Conservation (phyloP, 2,888 invertebrate species). For the Hydraecia micacea region DNA sequence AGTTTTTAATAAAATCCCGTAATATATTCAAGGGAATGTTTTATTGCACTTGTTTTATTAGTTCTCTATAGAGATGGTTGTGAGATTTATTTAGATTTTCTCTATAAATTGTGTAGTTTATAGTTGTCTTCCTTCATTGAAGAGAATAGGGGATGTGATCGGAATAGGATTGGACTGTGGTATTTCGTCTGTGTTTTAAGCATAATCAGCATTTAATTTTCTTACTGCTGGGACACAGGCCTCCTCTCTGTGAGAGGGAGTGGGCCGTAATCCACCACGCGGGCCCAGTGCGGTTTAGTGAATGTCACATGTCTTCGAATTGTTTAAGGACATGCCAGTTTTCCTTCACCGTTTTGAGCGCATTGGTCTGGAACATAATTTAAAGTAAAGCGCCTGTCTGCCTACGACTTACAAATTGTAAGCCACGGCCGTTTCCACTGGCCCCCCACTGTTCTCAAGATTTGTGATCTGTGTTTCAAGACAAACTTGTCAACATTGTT, state of each 20-base stretch:
- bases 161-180: neutral
- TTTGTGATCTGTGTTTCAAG: neutral
- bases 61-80: slow-evolving; percentile 16
- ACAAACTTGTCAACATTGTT: too few relatives aligned
- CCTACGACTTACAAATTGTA: neutral
- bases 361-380: neutral
- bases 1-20: slow-evolving; percentile 60
- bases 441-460: neutral
- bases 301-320: neutral
- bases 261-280: neutral
- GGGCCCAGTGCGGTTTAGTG: neutral
- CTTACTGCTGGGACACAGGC: neutral
- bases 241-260: neutral
- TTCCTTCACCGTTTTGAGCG: neutral
- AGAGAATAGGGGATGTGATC: neutral
- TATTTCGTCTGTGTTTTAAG: neutral
- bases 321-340: neutral
- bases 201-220: neutral
- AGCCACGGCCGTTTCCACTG: neutral
- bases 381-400: neutral
- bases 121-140: slow-evolving; percentile 9
- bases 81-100: slow-evolving; percentile 19
- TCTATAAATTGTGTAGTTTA: slow-evolving; percentile 8
- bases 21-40: slow-evolving; percentile 48
- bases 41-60: slow-evolving; percentile 57